These are phyloP conservation scores for Megaceryle alcyon DNA, from an alignment of 2,797 vertebrate species.

Conservation along the genomic window DNA sequence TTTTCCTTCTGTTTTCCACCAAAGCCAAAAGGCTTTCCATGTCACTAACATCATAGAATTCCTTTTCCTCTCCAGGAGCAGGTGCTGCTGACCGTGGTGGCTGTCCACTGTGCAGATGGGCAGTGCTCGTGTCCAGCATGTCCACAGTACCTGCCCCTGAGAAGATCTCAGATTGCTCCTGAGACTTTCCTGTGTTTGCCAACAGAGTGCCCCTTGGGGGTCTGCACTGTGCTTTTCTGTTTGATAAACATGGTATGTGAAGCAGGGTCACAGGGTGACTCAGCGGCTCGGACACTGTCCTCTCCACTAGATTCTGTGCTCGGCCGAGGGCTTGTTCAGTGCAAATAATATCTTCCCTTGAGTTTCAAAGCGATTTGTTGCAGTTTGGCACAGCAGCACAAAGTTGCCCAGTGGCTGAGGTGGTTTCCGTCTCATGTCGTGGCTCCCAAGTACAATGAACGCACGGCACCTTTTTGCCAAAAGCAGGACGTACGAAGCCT, in stretches of 20 bases:
- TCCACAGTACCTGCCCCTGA: background rate
- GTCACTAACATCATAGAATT: fast-evolving
- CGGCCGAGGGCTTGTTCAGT: background rate
- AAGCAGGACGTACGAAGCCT: background rate
- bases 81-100: fast-evolving
- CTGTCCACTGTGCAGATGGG: background rate
- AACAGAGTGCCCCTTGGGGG: fast-evolving
- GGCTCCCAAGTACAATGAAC: background rate
- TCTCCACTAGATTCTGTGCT: background rate
- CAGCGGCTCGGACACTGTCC: fast-evolving
- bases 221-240: background rate
- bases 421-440: background rate
- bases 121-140: fast-evolving
- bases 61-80: background rate
- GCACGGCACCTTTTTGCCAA: background rate
- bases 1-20: background rate
- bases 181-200: background rate
- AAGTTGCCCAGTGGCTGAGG: background rate
- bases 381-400: background rate
- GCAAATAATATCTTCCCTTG: background rate
- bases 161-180: background rate
- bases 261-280: fast-evolving
- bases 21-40: background rate
- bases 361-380: background rate
- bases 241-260: no score